Base-by-base conservation (phyloP, 2,113 vertebrate genomes). In the Halcyon malimbica region DNA sequence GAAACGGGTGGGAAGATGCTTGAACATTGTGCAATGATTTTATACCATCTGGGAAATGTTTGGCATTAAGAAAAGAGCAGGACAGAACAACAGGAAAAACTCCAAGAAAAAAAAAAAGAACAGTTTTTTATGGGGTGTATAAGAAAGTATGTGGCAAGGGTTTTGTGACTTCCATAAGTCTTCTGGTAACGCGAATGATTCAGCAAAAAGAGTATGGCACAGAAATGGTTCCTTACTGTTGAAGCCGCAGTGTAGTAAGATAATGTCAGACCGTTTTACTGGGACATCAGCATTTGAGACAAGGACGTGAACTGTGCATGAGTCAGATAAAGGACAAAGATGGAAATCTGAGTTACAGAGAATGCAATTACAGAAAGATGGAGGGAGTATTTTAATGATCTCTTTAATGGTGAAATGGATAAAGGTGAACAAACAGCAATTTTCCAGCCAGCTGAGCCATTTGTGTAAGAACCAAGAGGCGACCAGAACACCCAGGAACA, bases 401-500 rank as follows among this genome's bases (percentile, higher is more conserved):
- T 51, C 44, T 91, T 42, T 84, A 84, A 64, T 64, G 18, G 28
- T 65, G 69, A 74, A 81, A 59, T 51, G 78, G 46, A 53, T 79
- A 80, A 88, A 86, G 31, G 54, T 0, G 0, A 81, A 80, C 46
- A 90, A 84, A 76, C 68, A 70, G 35, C 74, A 80, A 19, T 93
- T 89, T 94, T 77, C 37, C 77, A 78, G 77, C 31, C 85, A 91
- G 51, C 83, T 89, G 81, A 95, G 56, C 56, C 33, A 20, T 86
- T 89, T 93, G 37, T 70, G 42, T 77, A 46, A 71, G 65, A 77
- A 83, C 9, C 37, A 81, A 77, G 80, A 83, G 44, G 31, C 0
- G 0, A 89, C 42, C 50, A 77, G 50, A 87, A 84, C 81, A 91
- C 31, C 25, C 41, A 78, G 89, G 50, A 91, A n/a, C 60, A 44